Conservation (phyloP, 2,888 invertebrate genomes). For the Acleris sparsana region DNA sequence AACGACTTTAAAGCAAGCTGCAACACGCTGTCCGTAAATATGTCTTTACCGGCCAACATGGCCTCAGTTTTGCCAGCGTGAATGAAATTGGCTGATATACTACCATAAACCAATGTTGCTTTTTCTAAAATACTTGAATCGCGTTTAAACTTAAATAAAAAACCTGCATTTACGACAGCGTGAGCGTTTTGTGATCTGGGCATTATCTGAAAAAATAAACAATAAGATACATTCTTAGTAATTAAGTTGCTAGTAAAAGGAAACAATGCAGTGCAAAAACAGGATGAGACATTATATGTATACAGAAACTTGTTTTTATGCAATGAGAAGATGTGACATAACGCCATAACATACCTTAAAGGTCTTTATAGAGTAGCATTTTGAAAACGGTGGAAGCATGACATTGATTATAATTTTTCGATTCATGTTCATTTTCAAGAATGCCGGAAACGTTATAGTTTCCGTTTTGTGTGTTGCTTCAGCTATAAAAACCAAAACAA, state of each 20-base stretch:
- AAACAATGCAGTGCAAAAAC: too few relatives aligned
- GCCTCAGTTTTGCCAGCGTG: slow-evolving; percentile 81
- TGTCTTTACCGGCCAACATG: slow-evolving; percentile 66
- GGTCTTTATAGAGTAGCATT: slow-evolving; percentile 78
- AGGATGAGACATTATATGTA: too few relatives aligned
- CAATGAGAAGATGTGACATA: slow-evolving; percentile 43
- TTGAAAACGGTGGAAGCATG: slow-evolving; percentile 76
- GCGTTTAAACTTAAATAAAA: slow-evolving; percentile 72
- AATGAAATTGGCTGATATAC: slow-evolving; percentile 69
- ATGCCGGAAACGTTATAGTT: slow-evolving; percentile 64
- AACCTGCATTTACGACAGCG: slow-evolving; percentile 89
- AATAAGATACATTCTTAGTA: background rate
- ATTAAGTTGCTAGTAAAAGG: too few relatives aligned
- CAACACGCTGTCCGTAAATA: slow-evolving; percentile 67
- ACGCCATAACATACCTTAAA: slow-evolving; percentile 85
- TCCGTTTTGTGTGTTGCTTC: slow-evolving; percentile 38
- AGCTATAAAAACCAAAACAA: slow-evolving; percentile 37
- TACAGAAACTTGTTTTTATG: too few relatives aligned
- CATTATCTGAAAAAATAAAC: slow-evolving; percentile 85
- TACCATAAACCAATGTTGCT: slow-evolving; percentile 83
- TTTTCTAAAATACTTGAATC: slow-evolving; percentile 46
- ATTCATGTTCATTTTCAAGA: slow-evolving; percentile 69
- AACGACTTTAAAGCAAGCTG: slow-evolving; percentile 58
- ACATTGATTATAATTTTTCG: slow-evolving; percentile 80
- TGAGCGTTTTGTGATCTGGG: slow-evolving; percentile 88